Percentiles rank a stretch among this genome's conserved stretches.
phyloP scores from a whole-genome alignment of 2,888 invertebrate genomes.

The Pecten maximus region DNA sequence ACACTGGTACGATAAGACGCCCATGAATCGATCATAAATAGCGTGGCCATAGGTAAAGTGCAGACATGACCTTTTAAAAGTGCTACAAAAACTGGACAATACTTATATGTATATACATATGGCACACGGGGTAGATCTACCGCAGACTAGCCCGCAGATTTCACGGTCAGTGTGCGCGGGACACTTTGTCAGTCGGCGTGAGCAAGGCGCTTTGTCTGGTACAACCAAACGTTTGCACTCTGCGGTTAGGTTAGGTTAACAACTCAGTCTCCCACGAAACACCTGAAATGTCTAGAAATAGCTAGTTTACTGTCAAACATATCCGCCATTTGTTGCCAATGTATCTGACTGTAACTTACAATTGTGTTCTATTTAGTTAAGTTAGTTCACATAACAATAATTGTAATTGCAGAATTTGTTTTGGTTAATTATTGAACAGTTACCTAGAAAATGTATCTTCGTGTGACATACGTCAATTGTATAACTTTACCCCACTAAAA shows the following conservation, averaged over 20 bases:
- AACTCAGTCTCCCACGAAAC: slow-evolving; percentile 18
- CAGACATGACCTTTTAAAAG: slow-evolving; percentile 21
- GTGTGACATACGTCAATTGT: too few species aligned
- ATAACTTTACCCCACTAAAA: too few species aligned
- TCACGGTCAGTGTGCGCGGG: background rate
- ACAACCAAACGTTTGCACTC: background rate
- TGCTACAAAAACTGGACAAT: slow-evolving; percentile 31
- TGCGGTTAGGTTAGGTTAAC: background rate
- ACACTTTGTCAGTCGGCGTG: background rate
- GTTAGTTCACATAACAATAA: too few species aligned
- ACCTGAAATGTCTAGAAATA: background rate
- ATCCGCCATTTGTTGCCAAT: background rate
- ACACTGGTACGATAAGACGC: background rate
- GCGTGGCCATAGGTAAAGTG: slow-evolving; percentile 9
- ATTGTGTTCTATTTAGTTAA: too few species aligned
- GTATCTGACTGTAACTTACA: too few species aligned
- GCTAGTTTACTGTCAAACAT: background rate
- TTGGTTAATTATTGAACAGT: too few species aligned
- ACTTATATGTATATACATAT: background rate
- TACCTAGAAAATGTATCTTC: too few species aligned
- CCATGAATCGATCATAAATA: background rate
- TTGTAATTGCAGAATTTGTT: too few species aligned
- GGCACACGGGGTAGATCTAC: background rate
- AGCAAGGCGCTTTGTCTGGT: slow-evolving; percentile 22
- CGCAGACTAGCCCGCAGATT: slow-evolving; percentile 10